Conservation (phyloP, 2,888 invertebrate species). For the Patella pellucida region DNA sequence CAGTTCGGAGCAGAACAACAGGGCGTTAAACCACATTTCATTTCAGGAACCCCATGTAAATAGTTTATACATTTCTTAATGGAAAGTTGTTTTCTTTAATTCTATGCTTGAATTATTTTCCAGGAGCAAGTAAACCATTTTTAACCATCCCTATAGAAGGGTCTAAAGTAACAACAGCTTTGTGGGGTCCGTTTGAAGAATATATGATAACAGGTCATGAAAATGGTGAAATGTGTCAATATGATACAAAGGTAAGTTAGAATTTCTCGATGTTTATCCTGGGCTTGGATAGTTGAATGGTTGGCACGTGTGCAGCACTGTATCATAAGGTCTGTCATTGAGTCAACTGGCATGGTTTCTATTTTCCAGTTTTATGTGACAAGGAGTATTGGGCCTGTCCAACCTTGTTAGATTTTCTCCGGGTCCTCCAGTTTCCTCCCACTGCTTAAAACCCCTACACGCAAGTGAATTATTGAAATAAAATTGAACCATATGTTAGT, state of each 20-base stretch:
- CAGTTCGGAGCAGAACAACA: neutral
- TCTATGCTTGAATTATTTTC: slow-evolving; percentile 24
- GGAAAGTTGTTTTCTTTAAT: neutral
- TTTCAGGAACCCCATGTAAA: neutral
- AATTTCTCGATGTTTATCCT: neutral
- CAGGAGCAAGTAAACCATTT: slow-evolving; percentile 80
- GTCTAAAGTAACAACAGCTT: slow-evolving; percentile 87
- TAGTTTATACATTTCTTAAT: neutral
- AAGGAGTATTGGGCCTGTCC: too few relatives aligned
- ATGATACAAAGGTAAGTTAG: slow-evolving; percentile 80
- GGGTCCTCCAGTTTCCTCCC: too few relatives aligned
- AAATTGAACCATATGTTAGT: too few relatives aligned
- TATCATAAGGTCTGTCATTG: too few relatives aligned
- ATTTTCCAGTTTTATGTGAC: too few relatives aligned
- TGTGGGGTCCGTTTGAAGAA: slow-evolving; percentile 92
- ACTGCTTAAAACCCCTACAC: too few relatives aligned
- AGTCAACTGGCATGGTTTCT: too few relatives aligned
- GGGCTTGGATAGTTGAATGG: too few relatives aligned
- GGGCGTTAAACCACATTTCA: neutral
- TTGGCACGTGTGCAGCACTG: too few relatives aligned
- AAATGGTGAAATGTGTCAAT: slow-evolving; percentile 91
- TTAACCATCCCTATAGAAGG: slow-evolving; percentile 82
- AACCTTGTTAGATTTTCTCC: too few relatives aligned
- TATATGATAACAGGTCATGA: slow-evolving; percentile 80
- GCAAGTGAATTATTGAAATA: too few relatives aligned